Conservation (phyloP, 2,888 invertebrate species). For the Diachrysia chrysitis region DNA sequence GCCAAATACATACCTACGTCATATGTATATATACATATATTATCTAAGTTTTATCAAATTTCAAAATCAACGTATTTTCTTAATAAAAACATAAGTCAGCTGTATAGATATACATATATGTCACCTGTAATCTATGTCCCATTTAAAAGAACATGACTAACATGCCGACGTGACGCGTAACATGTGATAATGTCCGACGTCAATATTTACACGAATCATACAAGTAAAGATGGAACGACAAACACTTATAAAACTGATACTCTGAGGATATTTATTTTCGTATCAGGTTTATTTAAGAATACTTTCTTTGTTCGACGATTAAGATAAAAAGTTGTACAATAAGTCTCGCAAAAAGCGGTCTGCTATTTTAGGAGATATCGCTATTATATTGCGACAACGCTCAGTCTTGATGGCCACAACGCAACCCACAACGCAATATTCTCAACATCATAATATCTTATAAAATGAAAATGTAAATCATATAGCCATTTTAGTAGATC, state of each 20-base stretch:
- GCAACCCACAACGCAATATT: conserved; percentile 47
- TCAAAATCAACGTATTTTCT: conserved; percentile 19
- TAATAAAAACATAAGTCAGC: conserved; percentile 12
- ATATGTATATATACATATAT: background rate
- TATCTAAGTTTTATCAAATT: background rate
- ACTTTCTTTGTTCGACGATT: conserved; percentile 50
- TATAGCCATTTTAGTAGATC: conserved; percentile 59
- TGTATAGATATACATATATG: conserved; percentile 38
- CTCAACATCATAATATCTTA: conserved; percentile 43
- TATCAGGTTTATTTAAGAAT: conserved; percentile 41
- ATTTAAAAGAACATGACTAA: conserved; percentile 54
- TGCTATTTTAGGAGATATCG: conserved; percentile 38
- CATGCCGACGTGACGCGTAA: conserved; percentile 49
- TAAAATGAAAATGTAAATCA: conserved; percentile 55
- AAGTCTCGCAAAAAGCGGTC: conserved; percentile 26
- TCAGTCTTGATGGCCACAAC: conserved; percentile 43
- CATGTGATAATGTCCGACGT: conserved; percentile 63
- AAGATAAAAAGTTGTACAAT: conserved; percentile 32
- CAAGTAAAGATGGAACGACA: conserved; percentile 56
- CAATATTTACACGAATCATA: conserved; percentile 72
- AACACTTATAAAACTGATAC: conserved; percentile 20
- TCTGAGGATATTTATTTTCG: conserved; percentile 15
- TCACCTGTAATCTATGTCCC: conserved; percentile 52
- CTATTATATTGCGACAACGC: conserved; percentile 40
- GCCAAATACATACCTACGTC: no score